Base-by-base conservation (phyloP, 2,888 invertebrate genomes). In the Sabatieria punctata region DNA sequence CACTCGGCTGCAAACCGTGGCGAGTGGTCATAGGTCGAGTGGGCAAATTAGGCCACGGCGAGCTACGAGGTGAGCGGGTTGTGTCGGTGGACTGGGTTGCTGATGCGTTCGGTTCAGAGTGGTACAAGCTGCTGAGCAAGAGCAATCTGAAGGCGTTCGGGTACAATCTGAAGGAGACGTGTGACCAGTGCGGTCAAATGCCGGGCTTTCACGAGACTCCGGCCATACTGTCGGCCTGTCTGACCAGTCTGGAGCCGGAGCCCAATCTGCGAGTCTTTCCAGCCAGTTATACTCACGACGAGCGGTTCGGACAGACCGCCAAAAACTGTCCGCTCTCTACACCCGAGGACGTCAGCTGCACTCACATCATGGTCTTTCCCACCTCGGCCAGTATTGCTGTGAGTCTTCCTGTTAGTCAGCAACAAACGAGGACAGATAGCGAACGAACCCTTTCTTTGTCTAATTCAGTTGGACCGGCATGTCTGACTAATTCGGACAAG, bases 301-400 rank as follows among this genome's bases (percentile, higher is more conserved):
- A 65, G 49, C 63, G 63, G 46, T 38, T 36, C 23, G 43, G 33
- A 2, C 60, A 56, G 52, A 58, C 60, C 48, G 60, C 84, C 63
- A 57, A 59, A 43, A 84, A 85, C 68, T 82, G 82, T 62, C 82
- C 83, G 55, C 74, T 95, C 60, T 84, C 85, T 58, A 95, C 95
- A 50, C 95, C 95, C 4, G 78, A 88, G 54, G 95, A 97, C 71
- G 85, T 89, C 52, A 84, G 88, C 48, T 85, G 85, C 67, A 95
- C 95, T 49, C 97, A 97, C 67, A 95, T 97, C 57, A 77, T 97
- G 57, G 95, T 95, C 57, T 95, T 97, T 72, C 95, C 95, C 43
- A 95, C 91, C 36, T 91, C 85, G 50, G 88, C 89, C 38, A 85
- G 85, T 48, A 85, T 88, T 49, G 85, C 85, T 77, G 82, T 82